Evolutionary conservation across 35 echinoderm and acorn worm genomes (phyloP), one percentile per base, ranked within the genome.

Genomic region (Stichopus chloronotus): DNA sequence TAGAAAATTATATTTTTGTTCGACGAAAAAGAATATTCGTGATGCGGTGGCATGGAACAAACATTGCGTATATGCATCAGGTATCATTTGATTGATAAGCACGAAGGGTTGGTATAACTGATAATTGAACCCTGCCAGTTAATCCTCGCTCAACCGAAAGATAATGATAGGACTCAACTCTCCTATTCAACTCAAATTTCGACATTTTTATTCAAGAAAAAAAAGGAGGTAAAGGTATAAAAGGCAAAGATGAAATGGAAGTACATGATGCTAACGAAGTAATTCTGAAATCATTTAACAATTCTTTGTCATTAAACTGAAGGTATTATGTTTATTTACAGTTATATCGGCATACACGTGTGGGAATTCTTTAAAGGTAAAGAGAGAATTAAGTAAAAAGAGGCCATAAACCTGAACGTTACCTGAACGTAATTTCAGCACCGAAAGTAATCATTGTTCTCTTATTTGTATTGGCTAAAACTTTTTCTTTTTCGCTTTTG

Each of bases 61-160:
- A 85, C 82, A 58, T 58, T 58, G 55, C 9, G 69, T 21, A 16
- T 85, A 56, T 85, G 82, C 82, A 58, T 85, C 54, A 85, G 19
- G 6, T 85, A 58, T 85, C 57, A 85, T 85, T 57, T 85, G 82
- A 85, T 85, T 85, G 82, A 85, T 85, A 58, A 58, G 55, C 58
- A 23, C 55, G 82, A 85, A 85, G 7, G 82, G 82, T 85, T 58
- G 82, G 57, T 85, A n/a, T 85, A 85, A 56, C 82, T n/a, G 82
- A 58, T 85, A 85, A 85, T 85, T 85, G 82, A 53, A 23, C 55
- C 54, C 20, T 85, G 82, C 55, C 55, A 85, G 82, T 85, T 85
- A 85, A 85, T 85, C 82, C 82, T 55, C 58, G 82, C n/a, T 17
- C 58, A 85, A 11, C 55, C 82, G 82, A 85, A 53, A 53, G 82